Evolutionary conservation across 2,888 invertebrate genomes (phyloP).

Genomic region (Meganola albula): DNA sequence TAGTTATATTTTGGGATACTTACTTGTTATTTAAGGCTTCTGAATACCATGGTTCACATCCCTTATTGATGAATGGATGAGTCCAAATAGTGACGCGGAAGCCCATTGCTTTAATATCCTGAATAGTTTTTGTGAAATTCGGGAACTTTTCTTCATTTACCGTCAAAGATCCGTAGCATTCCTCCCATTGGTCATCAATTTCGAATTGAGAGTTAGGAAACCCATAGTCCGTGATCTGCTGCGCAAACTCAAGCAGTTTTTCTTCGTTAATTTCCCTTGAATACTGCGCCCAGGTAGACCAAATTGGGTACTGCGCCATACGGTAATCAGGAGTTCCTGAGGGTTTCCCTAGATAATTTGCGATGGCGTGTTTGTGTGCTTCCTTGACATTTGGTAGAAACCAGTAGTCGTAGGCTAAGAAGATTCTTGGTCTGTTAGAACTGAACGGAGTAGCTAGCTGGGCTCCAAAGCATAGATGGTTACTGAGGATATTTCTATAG

Average conservation of each 20-base stretch:
- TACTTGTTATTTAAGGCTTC: conserved; percentile 77
- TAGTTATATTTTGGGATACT: conserved; percentile 20
- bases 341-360: conserved; percentile 80
- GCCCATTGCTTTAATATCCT: conserved; percentile 78
- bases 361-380: conserved; percentile 81
- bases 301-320: conserved; percentile 88
- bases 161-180: conserved; percentile 87
- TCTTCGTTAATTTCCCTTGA: conserved; percentile 79
- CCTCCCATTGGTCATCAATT: conserved; percentile 93
- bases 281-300: conserved; percentile 92
- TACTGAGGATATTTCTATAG: conserved; percentile 75
- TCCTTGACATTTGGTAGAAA: conserved; percentile 74
- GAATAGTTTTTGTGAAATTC: conserved; percentile 79
- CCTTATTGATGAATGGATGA: conserved; percentile 90
- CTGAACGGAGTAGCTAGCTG: conserved; percentile 77
- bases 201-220: conserved; percentile 87
- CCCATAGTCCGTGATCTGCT: conserved; percentile 79
- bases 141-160: conserved; percentile 85
- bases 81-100: conserved; percentile 90
- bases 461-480: conserved; percentile 78
- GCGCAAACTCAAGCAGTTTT: conserved; percentile 80
- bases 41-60: conserved; percentile 79
- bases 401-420: conserved; percentile 80
- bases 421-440: conserved; percentile 43
- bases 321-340: conserved; percentile 78